Evolutionary conservation across 2,113 vertebrate genomes (phyloP), one percentile per base, ranked within the genome.

Genomic region (Balaeniceps rex): DNA sequence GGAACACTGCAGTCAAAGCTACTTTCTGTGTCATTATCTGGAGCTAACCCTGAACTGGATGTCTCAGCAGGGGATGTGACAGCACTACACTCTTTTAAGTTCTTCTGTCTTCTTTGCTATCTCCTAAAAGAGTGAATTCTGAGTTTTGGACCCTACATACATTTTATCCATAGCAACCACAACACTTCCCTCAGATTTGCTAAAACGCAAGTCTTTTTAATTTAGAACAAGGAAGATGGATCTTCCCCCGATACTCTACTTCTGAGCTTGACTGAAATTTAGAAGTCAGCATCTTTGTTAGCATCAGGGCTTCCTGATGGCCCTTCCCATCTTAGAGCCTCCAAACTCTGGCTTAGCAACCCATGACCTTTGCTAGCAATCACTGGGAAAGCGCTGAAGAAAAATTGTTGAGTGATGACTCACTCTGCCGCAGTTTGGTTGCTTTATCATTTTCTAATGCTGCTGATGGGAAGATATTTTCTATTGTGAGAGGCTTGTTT

Each of bases 151-250:
- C 71, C 34, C 38, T 66, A 49, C 17, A 6, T 55, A 14, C 31
- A 63, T 85, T 80, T 96, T 90, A 87, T 83, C 94, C 94, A 90
- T 94, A 94, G 96, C 93, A 97, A 96, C 93, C 68, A 55, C 84
- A 91, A 83, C 84, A 80, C 91, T 92, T 96, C 84, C 82, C 58
- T 94, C 81, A 74, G 70, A 74, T 80, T 70, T 93, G 91, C 78
- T 91, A 91, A 91, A 94, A 93, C 2, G 3, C 34, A 80, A 63
- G 29, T 74, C 84, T 96, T 85, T 75, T 85, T 75, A 83, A 72
- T 95, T 95, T 95, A 91, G 87, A 95, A 94, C 49, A 58, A 66
- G 77, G 21, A 91, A 91, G 57, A 93, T 42, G 66, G 70, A 82
- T 94, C 66, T 83, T 89, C 14, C 63, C 42, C 29, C 11, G 2